Conservation (phyloP, 2,797 vertebrate species). For the Eupleurogrammus muticus region DNA sequence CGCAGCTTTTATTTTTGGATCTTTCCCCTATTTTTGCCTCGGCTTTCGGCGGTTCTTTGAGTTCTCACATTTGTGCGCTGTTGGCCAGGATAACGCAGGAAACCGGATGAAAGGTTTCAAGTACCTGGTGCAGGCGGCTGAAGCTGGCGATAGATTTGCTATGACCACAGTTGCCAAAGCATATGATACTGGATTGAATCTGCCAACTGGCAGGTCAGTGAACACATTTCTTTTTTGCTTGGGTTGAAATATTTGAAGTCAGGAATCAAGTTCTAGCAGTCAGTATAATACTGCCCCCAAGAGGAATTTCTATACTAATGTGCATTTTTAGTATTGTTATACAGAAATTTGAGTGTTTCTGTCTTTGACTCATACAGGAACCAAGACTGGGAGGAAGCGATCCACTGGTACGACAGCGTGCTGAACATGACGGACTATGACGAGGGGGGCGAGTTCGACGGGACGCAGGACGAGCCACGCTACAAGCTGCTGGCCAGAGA, state of each 20-base stretch:
- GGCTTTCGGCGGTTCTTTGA: not conserved
- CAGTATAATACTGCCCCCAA: slow-evolving; percentile 33
- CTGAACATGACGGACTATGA: slow-evolving; percentile 94
- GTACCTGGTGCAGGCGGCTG: slow-evolving; percentile 91
- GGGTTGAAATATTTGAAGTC: not conserved
- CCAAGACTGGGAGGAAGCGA: slow-evolving; percentile 89
- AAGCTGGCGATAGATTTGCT: slow-evolving; percentile 92
- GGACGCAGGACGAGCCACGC: slow-evolving; percentile 92
- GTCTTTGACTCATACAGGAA: slow-evolving; percentile 71
- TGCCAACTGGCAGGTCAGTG: slow-evolving; percentile 90
- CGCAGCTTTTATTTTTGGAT: not conserved
- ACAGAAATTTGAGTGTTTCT: not conserved
- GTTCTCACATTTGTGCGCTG: not conserved
- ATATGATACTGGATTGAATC: slow-evolving; percentile 89
- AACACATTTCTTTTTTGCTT: not conserved
- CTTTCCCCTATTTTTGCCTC: not conserved
- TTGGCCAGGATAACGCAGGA: slow-evolving; percentile 89
- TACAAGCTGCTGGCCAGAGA: slow-evolving; percentile 91
- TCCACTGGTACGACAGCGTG: slow-evolving; percentile 89
- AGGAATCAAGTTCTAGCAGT: not conserved
- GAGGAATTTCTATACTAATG: not conserved
- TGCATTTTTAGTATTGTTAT: not conserved
- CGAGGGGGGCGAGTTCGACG: slow-evolving; percentile 95
- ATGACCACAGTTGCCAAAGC: slow-evolving; percentile 95
- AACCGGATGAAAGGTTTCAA: slow-evolving; percentile 92